phyloP scores from a whole-genome alignment of 1,140 invertebrate genomes.

The Aphelenchoides besseyi region DNA sequence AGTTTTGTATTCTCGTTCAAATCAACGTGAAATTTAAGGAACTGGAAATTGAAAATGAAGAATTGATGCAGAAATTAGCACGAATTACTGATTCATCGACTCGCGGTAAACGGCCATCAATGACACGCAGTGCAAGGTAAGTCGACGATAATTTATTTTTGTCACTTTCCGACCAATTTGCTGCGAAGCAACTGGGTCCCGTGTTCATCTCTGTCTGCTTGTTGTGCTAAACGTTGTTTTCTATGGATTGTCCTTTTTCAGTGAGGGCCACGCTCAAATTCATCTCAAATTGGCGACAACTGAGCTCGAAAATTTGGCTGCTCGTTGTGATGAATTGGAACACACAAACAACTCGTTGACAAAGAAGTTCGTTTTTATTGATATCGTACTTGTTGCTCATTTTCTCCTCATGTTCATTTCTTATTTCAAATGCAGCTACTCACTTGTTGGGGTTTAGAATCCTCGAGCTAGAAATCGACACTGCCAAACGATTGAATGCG shows the following conservation, averaged over 20 bases:
- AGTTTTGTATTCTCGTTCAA: not conserved
- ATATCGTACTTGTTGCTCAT: not conserved
- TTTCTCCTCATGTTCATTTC: conserved; percentile 9
- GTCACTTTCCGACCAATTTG: conserved; percentile 24
- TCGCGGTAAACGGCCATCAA: conserved; percentile 44
- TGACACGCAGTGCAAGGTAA: conserved; percentile 56
- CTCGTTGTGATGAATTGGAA: conserved; percentile 38
- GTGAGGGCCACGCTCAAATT: conserved; percentile 51
- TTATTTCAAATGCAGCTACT: not conserved
- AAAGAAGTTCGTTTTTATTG: conserved; percentile 30
- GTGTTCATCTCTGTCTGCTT: no score
- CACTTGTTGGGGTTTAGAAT: conserved; percentile 32
- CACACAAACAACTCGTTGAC: conserved; percentile 30
- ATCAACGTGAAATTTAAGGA: conserved; percentile 39
- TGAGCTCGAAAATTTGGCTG: conserved; percentile 42
- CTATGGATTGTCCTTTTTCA: conserved; percentile 29
- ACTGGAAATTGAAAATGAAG: conserved; percentile 60
- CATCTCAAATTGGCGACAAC: conserved; percentile 50
- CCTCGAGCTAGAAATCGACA: conserved; percentile 44
- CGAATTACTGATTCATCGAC: conserved; percentile 32
- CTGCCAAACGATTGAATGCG: conserved; percentile 25
- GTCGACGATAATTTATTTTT: not conserved
- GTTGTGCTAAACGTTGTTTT: no score
- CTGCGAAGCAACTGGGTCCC: no score
- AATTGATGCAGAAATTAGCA: conserved; percentile 49